These are phyloP conservation scores for Andrena bucephala DNA, from an alignment of 2,888 invertebrate species.

Conservation along the genomic window DNA sequence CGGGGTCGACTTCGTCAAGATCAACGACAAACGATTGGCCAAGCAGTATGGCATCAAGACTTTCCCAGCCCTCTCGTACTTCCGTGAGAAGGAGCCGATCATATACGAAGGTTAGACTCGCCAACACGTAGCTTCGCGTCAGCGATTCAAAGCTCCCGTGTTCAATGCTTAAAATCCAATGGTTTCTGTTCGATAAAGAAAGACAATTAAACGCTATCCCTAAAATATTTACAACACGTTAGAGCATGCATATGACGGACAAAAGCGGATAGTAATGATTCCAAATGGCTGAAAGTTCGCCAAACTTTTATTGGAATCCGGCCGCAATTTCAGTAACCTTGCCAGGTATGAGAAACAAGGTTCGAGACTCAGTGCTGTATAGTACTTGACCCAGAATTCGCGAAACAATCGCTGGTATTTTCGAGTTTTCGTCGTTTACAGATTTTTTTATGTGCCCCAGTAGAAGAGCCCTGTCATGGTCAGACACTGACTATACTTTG, in stretches of 20 bases:
- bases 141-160: not conserved
- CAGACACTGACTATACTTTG: not conserved
- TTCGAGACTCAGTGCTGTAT: slow-evolving; percentile 65
- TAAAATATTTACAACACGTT: slow-evolving; percentile 30
- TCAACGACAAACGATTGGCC: slow-evolving; percentile 97
- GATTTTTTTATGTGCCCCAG: not conserved
- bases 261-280: slow-evolving; percentile 55
- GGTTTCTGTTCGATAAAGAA: not conserved
- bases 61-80: slow-evolving; percentile 98
- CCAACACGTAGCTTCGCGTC: not conserved
- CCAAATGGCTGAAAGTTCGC: slow-evolving; percentile 69
- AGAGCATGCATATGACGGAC: slow-evolving; percentile 29
- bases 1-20: slow-evolving; percentile 97
- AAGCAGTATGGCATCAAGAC: slow-evolving; percentile 98
- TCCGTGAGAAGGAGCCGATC: slow-evolving; percentile 98
- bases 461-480: not conserved
- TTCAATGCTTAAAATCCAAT: not conserved
- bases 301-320: slow-evolving; percentile 78
- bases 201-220: not conserved
- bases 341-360: slow-evolving; percentile 74
- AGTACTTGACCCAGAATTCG: slow-evolving; percentile 74
- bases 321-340: slow-evolving; percentile 76
- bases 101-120: slow-evolving; percentile 93
- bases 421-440: slow-evolving; percentile 22
- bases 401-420: slow-evolving; percentile 53